phyloP scores from a whole-genome alignment of 2,888 invertebrate genomes.

The Sinopyrophorus schimmeli region DNA sequence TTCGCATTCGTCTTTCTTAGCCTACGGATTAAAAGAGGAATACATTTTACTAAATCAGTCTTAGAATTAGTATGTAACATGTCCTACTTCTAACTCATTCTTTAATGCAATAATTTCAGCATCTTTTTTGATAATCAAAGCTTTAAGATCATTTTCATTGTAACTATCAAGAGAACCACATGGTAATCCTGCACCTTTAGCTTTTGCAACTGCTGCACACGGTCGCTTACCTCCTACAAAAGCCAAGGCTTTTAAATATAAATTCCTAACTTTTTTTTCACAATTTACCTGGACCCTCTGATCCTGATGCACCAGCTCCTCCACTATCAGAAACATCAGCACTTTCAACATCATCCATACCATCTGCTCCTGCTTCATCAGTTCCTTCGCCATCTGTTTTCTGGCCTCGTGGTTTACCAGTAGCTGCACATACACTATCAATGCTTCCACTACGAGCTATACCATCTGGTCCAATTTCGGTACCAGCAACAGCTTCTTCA shows the following conservation, averaged over 20 bases:
- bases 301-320: constrained; percentile 8
- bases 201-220: constrained; percentile 7
- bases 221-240: neutral
- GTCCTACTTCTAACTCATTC: constrained; percentile 33
- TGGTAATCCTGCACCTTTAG: neutral
- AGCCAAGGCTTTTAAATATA: too few species aligned
- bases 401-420: too few species aligned
- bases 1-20: constrained; percentile 41
- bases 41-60: too few species aligned
- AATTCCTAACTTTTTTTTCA: too few species aligned
- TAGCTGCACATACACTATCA: too few species aligned
- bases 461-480: too few species aligned
- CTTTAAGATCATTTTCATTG: constrained; percentile 19
- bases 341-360: constrained; percentile 6
- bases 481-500: too few species aligned
- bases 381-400: neutral
- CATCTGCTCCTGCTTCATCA: neutral
- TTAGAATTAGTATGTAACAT: too few species aligned
- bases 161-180: constrained; percentile 6
- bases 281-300: too few species aligned
- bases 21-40: too few species aligned
- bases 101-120: constrained; percentile 31
- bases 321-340: neutral
- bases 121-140: constrained; percentile 30
- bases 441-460: too few species aligned